A percentile compares a stretch with the other conserved stretches of the same genome.
Evolutionary conservation across 2,888 invertebrate species (phyloP).

Genomic region (Craniophora ligustri): DNA sequence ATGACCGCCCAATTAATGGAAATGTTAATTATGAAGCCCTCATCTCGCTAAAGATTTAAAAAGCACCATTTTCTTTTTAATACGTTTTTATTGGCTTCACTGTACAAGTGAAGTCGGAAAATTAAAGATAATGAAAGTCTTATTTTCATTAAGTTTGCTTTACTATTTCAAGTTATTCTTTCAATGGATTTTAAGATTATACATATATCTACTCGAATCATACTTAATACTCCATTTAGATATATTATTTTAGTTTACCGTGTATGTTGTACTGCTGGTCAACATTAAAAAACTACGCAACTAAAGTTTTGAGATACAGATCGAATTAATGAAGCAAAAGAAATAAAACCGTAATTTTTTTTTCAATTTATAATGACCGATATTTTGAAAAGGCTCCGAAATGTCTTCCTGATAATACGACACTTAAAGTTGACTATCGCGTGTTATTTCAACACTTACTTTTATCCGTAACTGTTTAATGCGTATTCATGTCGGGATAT

Average conservation of each 20-base stretch:
- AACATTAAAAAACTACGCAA: too few species aligned
- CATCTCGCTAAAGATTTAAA: constrained; percentile 39
- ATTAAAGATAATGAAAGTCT: background rate
- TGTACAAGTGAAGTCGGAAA: background rate
- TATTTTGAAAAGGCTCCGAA: constrained; percentile 12
- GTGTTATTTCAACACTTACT: constrained; percentile 24
- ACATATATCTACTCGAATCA: too few species aligned
- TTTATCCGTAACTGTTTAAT: constrained; percentile 22
- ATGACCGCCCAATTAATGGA: constrained; percentile 48
- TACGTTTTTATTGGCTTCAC: constrained; percentile 10
- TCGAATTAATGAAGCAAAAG: background rate
- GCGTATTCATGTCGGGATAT: constrained; percentile 24
- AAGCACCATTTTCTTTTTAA: constrained; percentile 31
- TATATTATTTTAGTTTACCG: too few species aligned
- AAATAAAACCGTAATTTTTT: constrained; percentile 11
- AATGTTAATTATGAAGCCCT: constrained; percentile 50
- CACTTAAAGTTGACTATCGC: constrained; percentile 23
- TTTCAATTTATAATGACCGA: background rate
- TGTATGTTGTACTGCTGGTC: too few species aligned
- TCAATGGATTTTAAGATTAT: background rate
- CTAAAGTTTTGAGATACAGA: too few species aligned
- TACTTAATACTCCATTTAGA: too few species aligned
- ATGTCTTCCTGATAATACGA: constrained; percentile 27
- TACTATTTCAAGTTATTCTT: background rate
- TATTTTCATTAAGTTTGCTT: too few species aligned